These are phyloP conservation scores for Ambastaia sidthimunki DNA, from an alignment of 2,797 vertebrate species.

Conservation along the genomic window DNA sequence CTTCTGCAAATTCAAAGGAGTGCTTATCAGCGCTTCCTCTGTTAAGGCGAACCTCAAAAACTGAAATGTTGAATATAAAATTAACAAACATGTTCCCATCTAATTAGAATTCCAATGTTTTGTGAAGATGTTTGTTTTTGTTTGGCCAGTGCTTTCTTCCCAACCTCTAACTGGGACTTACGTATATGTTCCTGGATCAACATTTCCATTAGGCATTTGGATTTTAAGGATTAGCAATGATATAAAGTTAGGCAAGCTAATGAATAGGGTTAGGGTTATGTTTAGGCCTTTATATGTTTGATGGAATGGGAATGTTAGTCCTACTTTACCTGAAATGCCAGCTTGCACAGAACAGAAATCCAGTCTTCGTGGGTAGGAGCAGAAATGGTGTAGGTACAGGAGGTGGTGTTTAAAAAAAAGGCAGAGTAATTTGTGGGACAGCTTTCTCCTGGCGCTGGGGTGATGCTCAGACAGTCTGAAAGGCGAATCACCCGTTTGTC, in stretches of 20 bases:
- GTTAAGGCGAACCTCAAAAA: constrained; percentile 12
- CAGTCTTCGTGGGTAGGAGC: constrained; percentile 78
- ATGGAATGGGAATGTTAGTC: too few species aligned
- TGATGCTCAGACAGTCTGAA: constrained; percentile 84
- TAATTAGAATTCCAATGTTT: neutral
- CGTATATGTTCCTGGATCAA: neutral
- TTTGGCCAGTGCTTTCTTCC: too few species aligned
- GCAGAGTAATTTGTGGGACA: constrained; percentile 80
- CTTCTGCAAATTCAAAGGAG: constrained; percentile 63
- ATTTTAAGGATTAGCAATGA: too few species aligned
- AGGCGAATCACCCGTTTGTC: constrained; percentile 84
- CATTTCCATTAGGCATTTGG: too few species aligned
- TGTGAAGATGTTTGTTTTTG: too few species aligned
- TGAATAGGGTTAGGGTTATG: too few species aligned
- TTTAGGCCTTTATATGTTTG: too few species aligned
- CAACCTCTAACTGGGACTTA: too few species aligned
- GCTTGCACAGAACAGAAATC: constrained; percentile 80
- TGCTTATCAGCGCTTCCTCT: constrained; percentile 63
- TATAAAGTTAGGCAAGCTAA: too few species aligned
- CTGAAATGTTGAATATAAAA: too few species aligned
- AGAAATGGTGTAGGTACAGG: constrained; percentile 82
- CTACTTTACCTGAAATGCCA: constrained; percentile 85
- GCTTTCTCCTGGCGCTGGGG: constrained; percentile 70
- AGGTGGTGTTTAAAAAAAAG: constrained; percentile 84
- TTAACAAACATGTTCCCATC: neutral